phyloP scores from a whole-genome alignment of 2,797 vertebrate genomes.

The Sternarchorhynchus goeldii region DNA sequence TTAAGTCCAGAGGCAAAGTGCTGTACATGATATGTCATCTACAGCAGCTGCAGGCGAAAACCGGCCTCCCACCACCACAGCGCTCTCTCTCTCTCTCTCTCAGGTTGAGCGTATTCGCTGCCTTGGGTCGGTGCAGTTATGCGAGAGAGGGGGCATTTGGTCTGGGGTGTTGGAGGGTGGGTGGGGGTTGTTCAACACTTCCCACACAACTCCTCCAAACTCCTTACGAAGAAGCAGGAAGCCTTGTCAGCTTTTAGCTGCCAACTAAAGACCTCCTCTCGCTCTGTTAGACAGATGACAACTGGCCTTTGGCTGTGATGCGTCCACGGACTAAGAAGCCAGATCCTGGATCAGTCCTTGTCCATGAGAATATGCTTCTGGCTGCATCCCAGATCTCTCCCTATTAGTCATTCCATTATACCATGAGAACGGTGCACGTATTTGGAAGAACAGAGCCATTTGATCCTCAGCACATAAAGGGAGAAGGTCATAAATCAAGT shows the following conservation, averaged over 20 bases:
- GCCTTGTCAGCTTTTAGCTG: conserved; percentile 13
- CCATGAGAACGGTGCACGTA: too few species aligned
- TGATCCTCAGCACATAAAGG: too few species aligned
- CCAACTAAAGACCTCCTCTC: conserved; percentile 29
- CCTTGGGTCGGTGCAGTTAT: conserved; percentile 71
- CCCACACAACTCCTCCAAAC: conserved; percentile 60
- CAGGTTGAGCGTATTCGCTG: conserved; percentile 66
- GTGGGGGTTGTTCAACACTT: conserved; percentile 63
- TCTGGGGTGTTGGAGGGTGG: background rate
- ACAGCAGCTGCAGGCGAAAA: conserved; percentile 52
- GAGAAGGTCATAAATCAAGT: too few species aligned
- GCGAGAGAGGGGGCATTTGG: background rate
- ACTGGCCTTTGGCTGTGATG: background rate
- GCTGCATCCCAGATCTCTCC: too few species aligned
- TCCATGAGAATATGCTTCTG: background rate
- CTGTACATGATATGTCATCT: conserved; percentile 16
- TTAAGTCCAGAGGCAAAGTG: background rate
- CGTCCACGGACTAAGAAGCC: background rate
- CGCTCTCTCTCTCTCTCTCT: conserved; percentile 59
- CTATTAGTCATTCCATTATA: too few species aligned
- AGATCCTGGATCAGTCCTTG: background rate
- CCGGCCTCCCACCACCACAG: conserved; percentile 57
- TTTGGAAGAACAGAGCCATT: too few species aligned
- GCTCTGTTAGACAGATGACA: background rate
- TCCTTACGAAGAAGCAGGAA: conserved; percentile 32